Percentiles rank a stretch among this genome's conserved stretches.
These are phyloP conservation scores for Dioctria rufipes DNA, from an alignment of 2,888 invertebrate species.

Conservation along the genomic window DNA sequence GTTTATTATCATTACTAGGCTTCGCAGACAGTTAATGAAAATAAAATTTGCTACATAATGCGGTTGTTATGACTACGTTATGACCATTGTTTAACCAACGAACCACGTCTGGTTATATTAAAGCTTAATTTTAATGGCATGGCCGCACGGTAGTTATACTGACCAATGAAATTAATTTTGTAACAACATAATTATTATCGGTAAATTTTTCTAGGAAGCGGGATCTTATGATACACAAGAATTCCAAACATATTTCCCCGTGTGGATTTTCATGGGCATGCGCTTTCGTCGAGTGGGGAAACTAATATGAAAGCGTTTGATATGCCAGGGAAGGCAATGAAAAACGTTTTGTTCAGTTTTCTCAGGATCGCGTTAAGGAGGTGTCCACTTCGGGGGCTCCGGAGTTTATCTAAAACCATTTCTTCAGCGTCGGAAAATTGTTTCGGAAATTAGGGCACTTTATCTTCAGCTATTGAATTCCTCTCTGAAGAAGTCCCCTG, in stretches of 20 bases:
- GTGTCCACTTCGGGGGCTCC: background rate
- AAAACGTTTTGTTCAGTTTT: constrained; percentile 24
- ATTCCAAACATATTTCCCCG: constrained; percentile 14
- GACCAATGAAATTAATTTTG: constrained; percentile 36
- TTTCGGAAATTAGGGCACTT: background rate
- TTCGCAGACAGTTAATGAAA: constrained; percentile 32
- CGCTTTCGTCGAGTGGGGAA: constrained; percentile 7
- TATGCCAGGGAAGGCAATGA: background rate
- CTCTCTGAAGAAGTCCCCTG: background rate
- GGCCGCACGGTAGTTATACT: background rate
- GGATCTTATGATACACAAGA: constrained; percentile 1
- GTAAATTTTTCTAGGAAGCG: constrained; percentile 12
- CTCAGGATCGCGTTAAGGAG: constrained; percentile 25
- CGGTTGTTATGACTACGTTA: background rate
- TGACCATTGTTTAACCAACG: background rate
- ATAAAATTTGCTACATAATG: constrained; percentile 16
- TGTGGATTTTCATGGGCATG: background rate
- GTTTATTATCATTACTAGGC: background rate
- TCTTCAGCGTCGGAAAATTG: constrained; percentile 8
- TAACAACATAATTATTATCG: background rate
- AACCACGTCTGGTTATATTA: constrained; percentile 11
- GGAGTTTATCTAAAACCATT: constrained; percentile 6
- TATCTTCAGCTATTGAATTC: background rate
- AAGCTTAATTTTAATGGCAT: background rate
- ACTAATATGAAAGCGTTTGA: constrained; percentile 1